phyloP scores from a whole-genome alignment of 2,888 invertebrate species.

The Rhagium mordax region DNA sequence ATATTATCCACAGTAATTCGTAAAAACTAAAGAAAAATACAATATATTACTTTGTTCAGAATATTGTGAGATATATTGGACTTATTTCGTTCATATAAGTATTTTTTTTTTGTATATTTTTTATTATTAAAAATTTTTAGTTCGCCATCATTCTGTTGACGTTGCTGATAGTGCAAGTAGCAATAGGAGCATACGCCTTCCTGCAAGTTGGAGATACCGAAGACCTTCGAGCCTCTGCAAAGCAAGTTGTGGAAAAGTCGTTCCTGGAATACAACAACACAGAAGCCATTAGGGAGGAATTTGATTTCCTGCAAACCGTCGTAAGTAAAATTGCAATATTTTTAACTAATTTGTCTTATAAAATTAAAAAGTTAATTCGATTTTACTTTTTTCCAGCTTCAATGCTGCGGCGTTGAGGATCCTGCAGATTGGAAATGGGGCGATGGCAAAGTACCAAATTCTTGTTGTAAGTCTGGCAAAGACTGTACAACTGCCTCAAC shows the following conservation, averaged over 20 bases:
- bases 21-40: too few relatives aligned
- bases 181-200: slow-evolving; percentile 78
- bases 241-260: slow-evolving; percentile 63
- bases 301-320: slow-evolving; percentile 77
- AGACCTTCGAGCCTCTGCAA: slow-evolving; percentile 63
- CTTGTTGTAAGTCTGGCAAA: slow-evolving; percentile 53
- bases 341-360: too few relatives aligned
- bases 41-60: too few relatives aligned
- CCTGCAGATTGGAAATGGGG: slow-evolving; percentile 55
- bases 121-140: too few relatives aligned
- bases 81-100: too few relatives aligned
- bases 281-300: slow-evolving; percentile 70
- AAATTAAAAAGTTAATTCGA: too few relatives aligned
- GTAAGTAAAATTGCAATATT: too few relatives aligned
- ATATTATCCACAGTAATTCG: neutral
- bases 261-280: slow-evolving; percentile 70
- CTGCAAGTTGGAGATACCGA: slow-evolving; percentile 73
- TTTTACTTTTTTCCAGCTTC: slow-evolving; percentile 51
- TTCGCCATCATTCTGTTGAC: slow-evolving; percentile 74
- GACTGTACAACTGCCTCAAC: slow-evolving; percentile 64
- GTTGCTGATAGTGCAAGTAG: slow-evolving; percentile 81
- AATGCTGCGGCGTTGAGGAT: slow-evolving; percentile 55
- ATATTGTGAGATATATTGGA: too few relatives aligned
- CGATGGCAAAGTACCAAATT: slow-evolving; percentile 45
- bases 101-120: too few relatives aligned